Percentiles rank a stretch among this genome's conserved stretches.
Evolutionary conservation across 92 coral and sea anemone genomes (phyloP).

Genomic region (Hydrozoanthus gracilis): DNA sequence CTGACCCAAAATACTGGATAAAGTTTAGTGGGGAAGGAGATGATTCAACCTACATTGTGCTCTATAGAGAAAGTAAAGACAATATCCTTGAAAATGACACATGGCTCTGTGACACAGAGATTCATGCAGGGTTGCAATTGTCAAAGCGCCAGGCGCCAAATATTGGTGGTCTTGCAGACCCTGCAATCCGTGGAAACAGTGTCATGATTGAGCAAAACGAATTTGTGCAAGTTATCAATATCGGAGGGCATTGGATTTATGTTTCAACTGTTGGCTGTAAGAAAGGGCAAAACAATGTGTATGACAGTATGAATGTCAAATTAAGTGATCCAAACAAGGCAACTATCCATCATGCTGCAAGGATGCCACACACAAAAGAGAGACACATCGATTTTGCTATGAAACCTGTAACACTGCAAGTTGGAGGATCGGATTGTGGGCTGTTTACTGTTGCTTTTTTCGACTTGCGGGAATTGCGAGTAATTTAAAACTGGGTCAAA

Average conservation of each 20-base stretch:
- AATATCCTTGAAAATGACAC: conserved; percentile 2
- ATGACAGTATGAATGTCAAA: conserved; percentile 17
- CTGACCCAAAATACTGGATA: too few relatives aligned
- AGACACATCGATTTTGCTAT: conserved; percentile 3
- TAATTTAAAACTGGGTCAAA: too few relatives aligned
- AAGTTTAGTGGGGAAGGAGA: conserved; percentile 12
- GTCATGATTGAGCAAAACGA: conserved; percentile 7
- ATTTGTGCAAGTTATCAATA: conserved; percentile 36
- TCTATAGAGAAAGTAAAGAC: background rate
- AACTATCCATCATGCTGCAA: conserved; percentile 21
- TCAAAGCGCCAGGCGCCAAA: conserved; percentile 7
- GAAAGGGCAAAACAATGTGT: conserved; percentile 41
- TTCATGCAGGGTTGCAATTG: too few relatives aligned
- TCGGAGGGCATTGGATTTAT: conserved; percentile 47
- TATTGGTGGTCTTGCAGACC: conserved; percentile 39
- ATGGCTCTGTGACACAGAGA: conserved; percentile 44
- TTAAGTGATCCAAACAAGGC: too few relatives aligned
- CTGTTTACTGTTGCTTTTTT: conserved; percentile 48
- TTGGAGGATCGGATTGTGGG: background rate
- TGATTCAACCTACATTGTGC: conserved; percentile 7
- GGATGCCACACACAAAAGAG: conserved; percentile 9
- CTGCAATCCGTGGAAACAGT: conserved; percentile 13
- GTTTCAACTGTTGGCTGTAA: conserved; percentile 11
- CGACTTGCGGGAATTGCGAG: too few relatives aligned
- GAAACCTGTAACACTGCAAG: conserved; percentile 35